These are phyloP conservation scores for Camponotus pennsylvanicus DNA, from an alignment of 1,140 invertebrate genomes.

Conservation along the genomic window DNA sequence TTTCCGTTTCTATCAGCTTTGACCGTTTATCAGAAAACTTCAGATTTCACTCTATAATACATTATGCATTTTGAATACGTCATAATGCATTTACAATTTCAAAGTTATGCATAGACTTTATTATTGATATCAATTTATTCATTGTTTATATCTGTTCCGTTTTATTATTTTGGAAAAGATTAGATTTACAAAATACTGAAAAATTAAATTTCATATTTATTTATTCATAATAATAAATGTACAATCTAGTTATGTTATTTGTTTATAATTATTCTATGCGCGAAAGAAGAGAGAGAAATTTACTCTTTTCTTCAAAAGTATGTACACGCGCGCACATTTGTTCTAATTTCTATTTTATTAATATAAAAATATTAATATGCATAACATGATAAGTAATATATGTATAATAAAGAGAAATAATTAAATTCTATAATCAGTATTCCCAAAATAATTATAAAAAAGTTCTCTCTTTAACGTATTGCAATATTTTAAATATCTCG, in stretches of 20 bases:
- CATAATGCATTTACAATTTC: slow-evolving; percentile 30
- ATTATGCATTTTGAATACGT: slow-evolving; percentile 25
- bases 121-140: slow-evolving; percentile 6
- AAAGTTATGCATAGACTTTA: slow-evolving; percentile 17
- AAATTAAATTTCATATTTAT: background rate
- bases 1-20: slow-evolving; percentile 31
- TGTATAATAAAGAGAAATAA: background rate
- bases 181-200: background rate
- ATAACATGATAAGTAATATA: background rate
- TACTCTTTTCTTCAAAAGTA: background rate
- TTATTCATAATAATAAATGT: background rate
- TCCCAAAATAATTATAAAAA: background rate
- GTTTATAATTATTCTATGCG: background rate
- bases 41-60: slow-evolving; percentile 37
- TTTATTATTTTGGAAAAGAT: background rate
- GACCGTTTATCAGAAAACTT: slow-evolving; percentile 48
- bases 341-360: background rate
- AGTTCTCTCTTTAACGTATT: background rate
- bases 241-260: background rate
- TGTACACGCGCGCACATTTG: background rate
- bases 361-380: background rate
- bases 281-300: background rate
- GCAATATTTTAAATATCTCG: slow-evolving; percentile 13
- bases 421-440: background rate
- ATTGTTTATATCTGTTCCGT: background rate